Conservation (phyloP, 2,797 vertebrate genomes). For the Hydrocynus forskahlii region DNA sequence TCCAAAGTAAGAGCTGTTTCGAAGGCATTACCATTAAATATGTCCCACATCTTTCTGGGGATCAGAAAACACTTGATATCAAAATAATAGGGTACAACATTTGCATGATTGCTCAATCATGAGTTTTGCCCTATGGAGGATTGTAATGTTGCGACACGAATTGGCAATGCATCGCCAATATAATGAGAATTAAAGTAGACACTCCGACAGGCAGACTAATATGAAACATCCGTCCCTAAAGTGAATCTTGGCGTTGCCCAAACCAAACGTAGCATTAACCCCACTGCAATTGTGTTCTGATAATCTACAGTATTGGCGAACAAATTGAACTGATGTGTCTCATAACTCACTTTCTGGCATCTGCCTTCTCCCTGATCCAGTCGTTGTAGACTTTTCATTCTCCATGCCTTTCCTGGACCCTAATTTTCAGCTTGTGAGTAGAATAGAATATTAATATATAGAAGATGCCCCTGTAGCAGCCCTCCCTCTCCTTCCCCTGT, state of each 20-base stretch:
- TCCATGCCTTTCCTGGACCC: slow-evolving; percentile 25
- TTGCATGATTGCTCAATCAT: slow-evolving; percentile 56
- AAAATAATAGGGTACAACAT: slow-evolving; percentile 50
- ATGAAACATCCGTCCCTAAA: slow-evolving; percentile 45
- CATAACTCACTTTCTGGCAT: slow-evolving; percentile 12
- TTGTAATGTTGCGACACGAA: slow-evolving; percentile 36
- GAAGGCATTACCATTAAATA: slow-evolving; percentile 52
- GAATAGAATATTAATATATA: slow-evolving; percentile 41
- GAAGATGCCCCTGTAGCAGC: slow-evolving; percentile 5
- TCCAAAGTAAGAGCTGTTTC: slow-evolving; percentile 40
- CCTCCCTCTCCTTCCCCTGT: slow-evolving; percentile 11
- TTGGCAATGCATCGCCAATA: slow-evolving; percentile 43
- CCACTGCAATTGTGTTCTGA: slow-evolving; percentile 48
- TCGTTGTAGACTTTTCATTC: background rate
- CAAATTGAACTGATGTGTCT: slow-evolving; percentile 38
- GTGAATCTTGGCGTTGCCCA: slow-evolving; percentile 37
- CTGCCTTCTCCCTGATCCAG: slow-evolving; percentile 9
- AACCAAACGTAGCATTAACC: slow-evolving; percentile 43
- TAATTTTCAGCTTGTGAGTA: slow-evolving; percentile 47
- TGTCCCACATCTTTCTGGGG: slow-evolving; percentile 42
- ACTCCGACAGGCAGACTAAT: slow-evolving; percentile 37
- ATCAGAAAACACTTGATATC: slow-evolving; percentile 53
- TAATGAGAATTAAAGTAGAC: slow-evolving; percentile 53
- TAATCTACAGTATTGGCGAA: slow-evolving; percentile 36
- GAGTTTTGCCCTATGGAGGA: slow-evolving; percentile 37